phyloP scores from a whole-genome alignment of 2,113 vertebrate species.

The Trichechus manatus region DNA sequence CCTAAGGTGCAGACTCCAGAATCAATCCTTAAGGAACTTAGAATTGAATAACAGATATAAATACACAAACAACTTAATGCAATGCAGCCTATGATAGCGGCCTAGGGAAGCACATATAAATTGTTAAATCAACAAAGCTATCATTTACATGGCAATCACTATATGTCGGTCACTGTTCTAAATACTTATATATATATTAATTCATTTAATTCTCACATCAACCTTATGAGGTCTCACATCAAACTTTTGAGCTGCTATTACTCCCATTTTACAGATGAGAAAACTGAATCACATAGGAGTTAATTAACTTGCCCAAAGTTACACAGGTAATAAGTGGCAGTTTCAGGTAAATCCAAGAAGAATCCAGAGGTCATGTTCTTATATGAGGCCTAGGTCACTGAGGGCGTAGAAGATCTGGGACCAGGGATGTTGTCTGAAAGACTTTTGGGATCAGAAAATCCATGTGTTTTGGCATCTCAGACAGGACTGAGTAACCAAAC shows the following conservation, averaged over 20 bases:
- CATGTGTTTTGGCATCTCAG: background rate
- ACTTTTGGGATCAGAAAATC: slow-evolving; percentile 19
- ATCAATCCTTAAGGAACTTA: background rate
- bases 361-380: background rate
- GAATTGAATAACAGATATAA: slow-evolving; percentile 29
- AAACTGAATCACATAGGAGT: background rate
- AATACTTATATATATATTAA: background rate
- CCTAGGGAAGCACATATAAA: slow-evolving; percentile 22
- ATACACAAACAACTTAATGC: background rate
- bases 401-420: background rate
- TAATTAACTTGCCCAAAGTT: slow-evolving; percentile 55
- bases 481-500: background rate
- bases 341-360: slow-evolving; percentile 12
- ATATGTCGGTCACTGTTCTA: background rate
- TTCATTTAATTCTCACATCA: slow-evolving; percentile 44
- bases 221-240: slow-evolving; percentile 5
- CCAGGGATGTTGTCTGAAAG: slow-evolving; percentile 4
- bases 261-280: slow-evolving; percentile 38
- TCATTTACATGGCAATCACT: slow-evolving; percentile 16
- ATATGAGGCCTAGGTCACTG: background rate
- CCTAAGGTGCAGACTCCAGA: background rate
- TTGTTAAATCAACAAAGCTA: slow-evolving; percentile 34
- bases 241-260: slow-evolving; percentile 37
- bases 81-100: background rate
- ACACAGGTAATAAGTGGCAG: background rate